phyloP scores from a whole-genome alignment of 2,797 vertebrate species.

The Rhodeus uyekii region DNA sequence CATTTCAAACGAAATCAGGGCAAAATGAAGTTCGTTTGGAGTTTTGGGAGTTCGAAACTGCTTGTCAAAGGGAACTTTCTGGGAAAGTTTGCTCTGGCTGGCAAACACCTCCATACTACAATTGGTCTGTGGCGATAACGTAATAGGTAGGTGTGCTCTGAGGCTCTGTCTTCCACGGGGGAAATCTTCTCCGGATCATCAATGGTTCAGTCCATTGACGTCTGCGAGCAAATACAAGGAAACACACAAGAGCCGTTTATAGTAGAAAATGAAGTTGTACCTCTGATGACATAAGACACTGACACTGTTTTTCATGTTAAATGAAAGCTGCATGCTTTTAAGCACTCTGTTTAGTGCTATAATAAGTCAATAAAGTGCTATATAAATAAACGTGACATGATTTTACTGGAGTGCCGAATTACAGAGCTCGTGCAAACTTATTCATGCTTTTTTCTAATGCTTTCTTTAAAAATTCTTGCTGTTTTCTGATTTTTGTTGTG shows the following conservation, averaged over 20 bases:
- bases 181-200: neutral
- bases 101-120: neutral
- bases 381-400: neutral
- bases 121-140: neutral
- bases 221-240: neutral
- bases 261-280: neutral
- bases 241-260: neutral
- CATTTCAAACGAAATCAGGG: neutral
- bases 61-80: neutral
- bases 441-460: neutral
- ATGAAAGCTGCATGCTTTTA: neutral
- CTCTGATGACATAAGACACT: neutral
- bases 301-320: neutral
- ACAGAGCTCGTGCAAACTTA: neutral
- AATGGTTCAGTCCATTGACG: neutral
- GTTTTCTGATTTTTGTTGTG: no score
- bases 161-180: neutral
- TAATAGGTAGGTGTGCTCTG: neutral
- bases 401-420: neutral
- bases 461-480: neutral
- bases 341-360: neutral
- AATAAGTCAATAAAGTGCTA: no score
- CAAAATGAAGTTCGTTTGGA: neutral
- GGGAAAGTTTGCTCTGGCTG: neutral
- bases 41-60: neutral